phyloP scores from a whole-genome alignment of 2,888 invertebrate species.

The Sinelater perroti region DNA sequence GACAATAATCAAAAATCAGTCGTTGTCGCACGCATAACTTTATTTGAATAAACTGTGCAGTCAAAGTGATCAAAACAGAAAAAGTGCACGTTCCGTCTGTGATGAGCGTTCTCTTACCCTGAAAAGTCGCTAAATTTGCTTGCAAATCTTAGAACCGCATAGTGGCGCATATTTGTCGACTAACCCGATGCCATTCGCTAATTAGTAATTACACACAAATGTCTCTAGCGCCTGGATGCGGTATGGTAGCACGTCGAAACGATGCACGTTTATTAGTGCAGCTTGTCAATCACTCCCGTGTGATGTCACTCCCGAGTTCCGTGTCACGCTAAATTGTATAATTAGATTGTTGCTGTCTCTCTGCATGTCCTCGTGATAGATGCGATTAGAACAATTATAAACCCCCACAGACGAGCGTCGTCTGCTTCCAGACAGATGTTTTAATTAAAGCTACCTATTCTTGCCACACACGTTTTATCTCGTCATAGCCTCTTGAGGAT shows the following conservation, averaged over 20 bases:
- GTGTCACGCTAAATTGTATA: conserved; percentile 58
- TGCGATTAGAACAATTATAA: conserved; percentile 56
- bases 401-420: conserved; percentile 39
- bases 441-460: conserved; percentile 39
- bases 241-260: conserved; percentile 36
- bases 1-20: no score
- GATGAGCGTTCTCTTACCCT: no score
- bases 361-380: conserved; percentile 54
- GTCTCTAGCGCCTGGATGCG: conserved; percentile 17
- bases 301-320: conserved; percentile 50
- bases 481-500: conserved; percentile 27
- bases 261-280: conserved; percentile 53
- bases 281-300: conserved; percentile 57
- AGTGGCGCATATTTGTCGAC: conserved; percentile 17
- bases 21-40: no score
- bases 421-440: conserved; percentile 38
- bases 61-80: no score
- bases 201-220: conserved; percentile 21
- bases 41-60: no score
- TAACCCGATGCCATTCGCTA: conserved; percentile 15
- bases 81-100: no score
- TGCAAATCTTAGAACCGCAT: no score
- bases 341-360: conserved; percentile 58
- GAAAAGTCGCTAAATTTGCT: no score
- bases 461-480: conserved; percentile 31